A percentile compares a stretch with the other conserved stretches of the same genome.
Conservation (phyloP, 2,797 vertebrate species). For the Microcaecilia unicolor region DNA sequence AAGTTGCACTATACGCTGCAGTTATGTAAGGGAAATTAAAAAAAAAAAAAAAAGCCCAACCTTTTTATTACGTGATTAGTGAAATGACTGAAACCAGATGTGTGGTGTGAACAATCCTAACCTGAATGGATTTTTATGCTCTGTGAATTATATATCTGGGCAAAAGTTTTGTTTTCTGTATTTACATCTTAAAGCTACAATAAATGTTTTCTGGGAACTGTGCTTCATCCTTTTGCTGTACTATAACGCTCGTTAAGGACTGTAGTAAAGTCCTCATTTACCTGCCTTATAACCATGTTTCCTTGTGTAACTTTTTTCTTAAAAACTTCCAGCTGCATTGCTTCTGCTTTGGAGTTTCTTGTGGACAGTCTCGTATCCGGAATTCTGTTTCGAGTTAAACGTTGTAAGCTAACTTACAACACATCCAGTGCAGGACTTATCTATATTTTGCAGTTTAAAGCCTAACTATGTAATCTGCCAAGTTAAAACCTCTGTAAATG, state of each 20-base stretch:
- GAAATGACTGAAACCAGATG: conserved; percentile 9
- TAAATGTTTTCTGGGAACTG: conserved; percentile 26
- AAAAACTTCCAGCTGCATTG: conserved; percentile 37
- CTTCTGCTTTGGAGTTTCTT: conserved; percentile 50
- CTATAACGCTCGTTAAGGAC: conserved; percentile 40
- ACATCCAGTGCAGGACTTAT: conserved; percentile 44
- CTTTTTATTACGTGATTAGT: conserved; percentile 15
- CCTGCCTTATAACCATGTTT: conserved; percentile 36
- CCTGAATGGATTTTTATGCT: conserved; percentile 17
- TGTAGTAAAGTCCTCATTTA: conserved; percentile 23
- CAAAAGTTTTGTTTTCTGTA: conserved; percentile 11
- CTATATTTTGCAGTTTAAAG: conserved; percentile 42
- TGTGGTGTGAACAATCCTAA: conserved; percentile 16
- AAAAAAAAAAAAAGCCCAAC: conserved; percentile 9
- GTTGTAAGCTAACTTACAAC: conserved; percentile 44
- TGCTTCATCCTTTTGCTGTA: conserved; percentile 34
- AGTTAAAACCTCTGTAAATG: conserved; percentile 48
- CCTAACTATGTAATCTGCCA: conserved; percentile 49
- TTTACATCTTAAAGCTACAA: neutral
- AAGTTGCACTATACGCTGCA: conserved; percentile 32
- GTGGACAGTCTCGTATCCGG: conserved; percentile 39
- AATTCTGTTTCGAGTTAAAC: conserved; percentile 42
- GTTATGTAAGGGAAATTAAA: conserved; percentile 6
- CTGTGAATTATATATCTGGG: conserved; percentile 8
- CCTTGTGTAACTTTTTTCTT: conserved; percentile 37